Conservation (phyloP, 2,113 vertebrate species). For the Pithys albifrons region DNA sequence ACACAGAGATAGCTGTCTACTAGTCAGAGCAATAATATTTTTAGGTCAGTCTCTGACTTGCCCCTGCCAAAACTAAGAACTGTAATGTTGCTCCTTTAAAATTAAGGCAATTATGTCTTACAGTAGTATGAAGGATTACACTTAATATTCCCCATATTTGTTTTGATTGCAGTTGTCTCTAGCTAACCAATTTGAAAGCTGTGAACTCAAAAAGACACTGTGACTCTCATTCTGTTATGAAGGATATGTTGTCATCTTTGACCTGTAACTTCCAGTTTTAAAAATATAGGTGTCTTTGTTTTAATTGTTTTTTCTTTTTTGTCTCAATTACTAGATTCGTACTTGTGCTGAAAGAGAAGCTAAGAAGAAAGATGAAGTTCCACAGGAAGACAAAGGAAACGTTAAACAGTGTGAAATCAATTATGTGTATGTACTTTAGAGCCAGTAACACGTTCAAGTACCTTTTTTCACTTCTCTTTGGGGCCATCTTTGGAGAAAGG, state of each 20-base stretch:
- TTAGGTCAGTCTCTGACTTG: not conserved
- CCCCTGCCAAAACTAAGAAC: not conserved
- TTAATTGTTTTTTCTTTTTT: not conserved
- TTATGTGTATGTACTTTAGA: slow-evolving; percentile 87
- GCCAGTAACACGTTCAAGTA: not conserved
- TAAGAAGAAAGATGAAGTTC: slow-evolving; percentile 88
- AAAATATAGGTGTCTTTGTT: not conserved
- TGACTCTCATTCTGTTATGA: not conserved
- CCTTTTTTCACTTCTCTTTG: not conserved
- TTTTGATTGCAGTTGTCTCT: not conserved
- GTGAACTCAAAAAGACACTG: not conserved
- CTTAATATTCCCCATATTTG: not conserved
- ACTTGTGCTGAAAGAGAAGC: slow-evolving; percentile 86
- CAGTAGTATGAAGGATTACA: not conserved
- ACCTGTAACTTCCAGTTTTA: not conserved
- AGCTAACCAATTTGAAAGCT: not conserved
- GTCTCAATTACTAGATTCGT: slow-evolving; percentile 81
- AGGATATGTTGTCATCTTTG: not conserved
- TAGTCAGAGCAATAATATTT: not conserved
- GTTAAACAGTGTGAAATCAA: slow-evolving; percentile 96
- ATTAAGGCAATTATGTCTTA: not conserved
- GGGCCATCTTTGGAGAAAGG: not conserved
- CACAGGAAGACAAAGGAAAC: slow-evolving; percentile 93
- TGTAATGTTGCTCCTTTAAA: not conserved
- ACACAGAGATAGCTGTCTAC: not conserved